phyloP scores from a whole-genome alignment of 2,888 invertebrate species.

The Proisotoma minuta region DNA sequence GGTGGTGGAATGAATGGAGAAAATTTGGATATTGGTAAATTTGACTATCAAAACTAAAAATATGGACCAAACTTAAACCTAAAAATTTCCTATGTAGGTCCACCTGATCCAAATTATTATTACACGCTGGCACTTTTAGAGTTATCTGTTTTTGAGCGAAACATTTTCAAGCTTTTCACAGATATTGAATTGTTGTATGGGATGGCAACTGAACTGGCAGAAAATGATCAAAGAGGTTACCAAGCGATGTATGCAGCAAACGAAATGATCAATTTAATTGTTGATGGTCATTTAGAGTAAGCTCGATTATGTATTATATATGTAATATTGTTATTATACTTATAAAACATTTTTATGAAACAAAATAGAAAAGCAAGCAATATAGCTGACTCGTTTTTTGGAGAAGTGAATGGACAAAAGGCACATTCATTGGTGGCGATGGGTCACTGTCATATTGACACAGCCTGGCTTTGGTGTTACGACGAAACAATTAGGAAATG shows the following conservation, averaged over 20 bases:
- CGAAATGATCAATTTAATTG: constrained; percentile 52
- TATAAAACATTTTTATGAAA: not conserved
- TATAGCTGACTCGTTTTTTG: constrained; percentile 51
- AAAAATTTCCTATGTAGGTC: constrained; percentile 46
- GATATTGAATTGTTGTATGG: constrained; percentile 53
- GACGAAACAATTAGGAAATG: constrained; percentile 55
- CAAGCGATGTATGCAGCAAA: constrained; percentile 54
- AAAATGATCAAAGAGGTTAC: constrained; percentile 50
- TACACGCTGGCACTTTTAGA: constrained; percentile 51
- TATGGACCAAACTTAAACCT: too few relatives aligned
- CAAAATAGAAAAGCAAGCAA: constrained; percentile 49
- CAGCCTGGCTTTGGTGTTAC: constrained; percentile 57
- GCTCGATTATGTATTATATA: constrained; percentile 7
- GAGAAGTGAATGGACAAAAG: constrained; percentile 51
- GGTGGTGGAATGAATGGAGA: constrained; percentile 52
- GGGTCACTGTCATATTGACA: constrained; percentile 53
- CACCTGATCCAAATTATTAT: constrained; percentile 50
- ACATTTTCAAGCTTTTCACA: constrained; percentile 50
- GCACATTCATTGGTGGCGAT: constrained; percentile 53
- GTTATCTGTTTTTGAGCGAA: constrained; percentile 51
- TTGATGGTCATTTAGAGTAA: constrained; percentile 47
- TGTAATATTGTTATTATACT: not conserved
- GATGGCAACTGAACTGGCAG: constrained; percentile 51
- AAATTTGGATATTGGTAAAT: constrained; percentile 49
- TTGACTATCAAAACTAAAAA: too few relatives aligned